Evolutionary conservation across 2,888 invertebrate species (phyloP).

Genomic region (Tenthredo livida): DNA sequence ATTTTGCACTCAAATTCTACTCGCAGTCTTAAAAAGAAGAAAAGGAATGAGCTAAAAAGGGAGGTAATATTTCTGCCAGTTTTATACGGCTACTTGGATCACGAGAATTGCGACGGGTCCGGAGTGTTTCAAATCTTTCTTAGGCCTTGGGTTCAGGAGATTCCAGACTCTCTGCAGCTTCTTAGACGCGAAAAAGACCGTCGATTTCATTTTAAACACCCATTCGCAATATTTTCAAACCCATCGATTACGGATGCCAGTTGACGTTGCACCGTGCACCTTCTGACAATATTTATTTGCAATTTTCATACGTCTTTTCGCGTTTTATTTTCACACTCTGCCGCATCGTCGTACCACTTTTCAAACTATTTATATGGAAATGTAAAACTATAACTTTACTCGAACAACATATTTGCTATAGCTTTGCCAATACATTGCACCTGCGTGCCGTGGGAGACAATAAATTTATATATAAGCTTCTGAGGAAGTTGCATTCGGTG

Average conservation of each 20-base stretch:
- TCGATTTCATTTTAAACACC: neutral
- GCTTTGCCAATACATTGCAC: slow-evolving; percentile 41
- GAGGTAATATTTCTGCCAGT: slow-evolving; percentile 28
- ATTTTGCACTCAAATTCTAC: slow-evolving; percentile 42
- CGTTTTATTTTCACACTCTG: neutral
- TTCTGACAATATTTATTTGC: slow-evolving; percentile 9
- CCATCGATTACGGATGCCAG: neutral
- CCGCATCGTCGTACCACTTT: neutral
- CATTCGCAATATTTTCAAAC: neutral
- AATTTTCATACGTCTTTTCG: neutral
- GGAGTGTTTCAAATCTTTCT: slow-evolving; percentile 43
- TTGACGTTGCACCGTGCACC: neutral
- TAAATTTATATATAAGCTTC: slow-evolving; percentile 13
- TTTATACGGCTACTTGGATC: slow-evolving; percentile 39
- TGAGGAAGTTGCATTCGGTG: slow-evolving; percentile 2
- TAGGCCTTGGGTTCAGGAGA: slow-evolving; percentile 6
- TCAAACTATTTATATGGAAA: slow-evolving; percentile 46
- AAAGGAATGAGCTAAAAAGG: slow-evolving; percentile 34
- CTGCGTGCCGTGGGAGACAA: slow-evolving; percentile 11
- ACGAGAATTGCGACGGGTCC: slow-evolving; percentile 40
- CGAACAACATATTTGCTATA: slow-evolving; percentile 29
- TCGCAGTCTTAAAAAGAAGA: neutral
- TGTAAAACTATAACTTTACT: slow-evolving; percentile 38
- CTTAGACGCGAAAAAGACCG: neutral
- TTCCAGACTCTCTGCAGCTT: neutral